Evolutionary conservation across 2,113 vertebrate species (phyloP).

Genomic region (Xenopus borealis): DNA sequence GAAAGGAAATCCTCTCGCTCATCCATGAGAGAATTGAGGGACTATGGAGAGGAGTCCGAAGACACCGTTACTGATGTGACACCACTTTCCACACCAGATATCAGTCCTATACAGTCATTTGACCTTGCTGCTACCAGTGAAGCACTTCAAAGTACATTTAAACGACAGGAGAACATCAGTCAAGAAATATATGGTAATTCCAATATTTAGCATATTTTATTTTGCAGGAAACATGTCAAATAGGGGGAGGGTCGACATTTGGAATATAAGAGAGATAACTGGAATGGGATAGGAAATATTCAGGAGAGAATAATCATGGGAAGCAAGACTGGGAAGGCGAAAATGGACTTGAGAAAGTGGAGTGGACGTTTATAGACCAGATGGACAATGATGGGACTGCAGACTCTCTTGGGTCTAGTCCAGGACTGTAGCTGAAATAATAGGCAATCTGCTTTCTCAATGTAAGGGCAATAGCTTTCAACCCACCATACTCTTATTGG

Average conservation of each 20-base stretch:
- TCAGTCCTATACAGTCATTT: slow-evolving; percentile 75
- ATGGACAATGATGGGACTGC: too few relatives aligned
- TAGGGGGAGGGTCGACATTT: too few relatives aligned
- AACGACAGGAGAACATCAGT: slow-evolving; percentile 67
- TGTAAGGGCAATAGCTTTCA: too few relatives aligned
- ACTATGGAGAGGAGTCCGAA: slow-evolving; percentile 69
- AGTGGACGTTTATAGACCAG: too few relatives aligned
- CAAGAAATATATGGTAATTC: slow-evolving; percentile 62
- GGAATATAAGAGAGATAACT: slow-evolving; percentile 39
- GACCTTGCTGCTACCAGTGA: slow-evolving; percentile 66
- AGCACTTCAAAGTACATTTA: slow-evolving; percentile 60
- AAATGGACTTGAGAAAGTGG: too few relatives aligned
- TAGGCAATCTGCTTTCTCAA: too few relatives aligned
- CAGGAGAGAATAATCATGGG: slow-evolving; percentile 8
- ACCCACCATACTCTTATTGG: too few relatives aligned
- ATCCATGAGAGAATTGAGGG: slow-evolving; percentile 50
- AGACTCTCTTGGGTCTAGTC: too few relatives aligned
- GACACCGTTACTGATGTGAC: slow-evolving; percentile 85
- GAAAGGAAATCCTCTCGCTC: slow-evolving; percentile 51
- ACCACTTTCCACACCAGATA: slow-evolving; percentile 81
- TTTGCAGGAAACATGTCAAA: too few relatives aligned
- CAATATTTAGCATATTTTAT: slow-evolving; percentile 34
- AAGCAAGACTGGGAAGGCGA: too few relatives aligned
- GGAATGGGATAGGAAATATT: background rate
- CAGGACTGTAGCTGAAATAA: too few relatives aligned